Conservation (phyloP, 2,888 invertebrate species). For the Rapana venosa region DNA sequence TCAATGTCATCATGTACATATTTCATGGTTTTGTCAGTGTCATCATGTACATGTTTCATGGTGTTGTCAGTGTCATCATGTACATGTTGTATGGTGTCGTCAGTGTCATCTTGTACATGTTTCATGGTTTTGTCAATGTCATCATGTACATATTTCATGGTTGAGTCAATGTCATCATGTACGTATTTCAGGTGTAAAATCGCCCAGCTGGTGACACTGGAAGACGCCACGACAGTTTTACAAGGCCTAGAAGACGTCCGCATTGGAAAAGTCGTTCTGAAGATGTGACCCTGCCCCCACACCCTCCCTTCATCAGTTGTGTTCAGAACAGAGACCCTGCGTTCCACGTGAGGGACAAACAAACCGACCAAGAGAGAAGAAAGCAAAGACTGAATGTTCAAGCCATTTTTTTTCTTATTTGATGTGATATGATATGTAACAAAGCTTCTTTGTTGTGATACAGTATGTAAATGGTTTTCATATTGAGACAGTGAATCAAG, state of each 20-base stretch:
- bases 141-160: too few species aligned
- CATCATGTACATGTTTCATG: conserved; percentile 13
- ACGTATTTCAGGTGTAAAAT: conserved; percentile 34
- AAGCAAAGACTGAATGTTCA: neutral
- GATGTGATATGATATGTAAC: neutral
- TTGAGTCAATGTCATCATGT: neutral
- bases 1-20: too few species aligned
- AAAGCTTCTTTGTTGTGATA: neutral
- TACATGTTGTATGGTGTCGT: too few species aligned
- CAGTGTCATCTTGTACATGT: neutral
- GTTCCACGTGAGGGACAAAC: neutral
- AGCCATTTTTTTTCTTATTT: neutral
- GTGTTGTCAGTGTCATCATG: neutral
- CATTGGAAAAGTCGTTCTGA: conserved; percentile 38
- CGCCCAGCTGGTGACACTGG: conserved; percentile 32
- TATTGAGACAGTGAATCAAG: neutral
- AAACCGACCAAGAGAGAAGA: neutral
- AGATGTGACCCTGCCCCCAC: neutral
- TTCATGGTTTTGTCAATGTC: too few species aligned
- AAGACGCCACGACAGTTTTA: conserved; percentile 7
- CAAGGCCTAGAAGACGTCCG: conserved; percentile 31
- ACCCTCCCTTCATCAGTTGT: neutral
- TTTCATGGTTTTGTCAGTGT: neutral
- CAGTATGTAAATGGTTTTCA: neutral
- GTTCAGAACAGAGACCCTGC: neutral